These are phyloP conservation scores for Hyperoplus immaculatus DNA, from an alignment of 2,797 vertebrate genomes.

Conservation along the genomic window DNA sequence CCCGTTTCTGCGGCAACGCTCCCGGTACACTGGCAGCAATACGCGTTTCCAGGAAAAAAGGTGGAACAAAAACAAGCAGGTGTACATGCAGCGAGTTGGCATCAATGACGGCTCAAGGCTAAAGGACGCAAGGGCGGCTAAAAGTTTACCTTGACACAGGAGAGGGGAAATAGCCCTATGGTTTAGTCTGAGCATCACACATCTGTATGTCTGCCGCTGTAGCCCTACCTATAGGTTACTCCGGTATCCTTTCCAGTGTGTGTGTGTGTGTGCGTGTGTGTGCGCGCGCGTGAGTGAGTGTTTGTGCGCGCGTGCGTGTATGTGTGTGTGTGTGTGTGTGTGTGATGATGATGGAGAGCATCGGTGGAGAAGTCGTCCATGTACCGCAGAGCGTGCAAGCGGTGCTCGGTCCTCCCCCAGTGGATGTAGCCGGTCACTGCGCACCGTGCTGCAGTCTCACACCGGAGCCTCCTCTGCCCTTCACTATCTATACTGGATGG, in stretches of 20 bases:
- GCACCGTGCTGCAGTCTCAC: slow-evolving; percentile 77
- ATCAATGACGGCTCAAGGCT: slow-evolving; percentile 54
- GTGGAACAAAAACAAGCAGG: slow-evolving; percentile 61
- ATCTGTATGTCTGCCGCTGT: slow-evolving; percentile 81
- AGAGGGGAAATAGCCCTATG: slow-evolving; percentile 65
- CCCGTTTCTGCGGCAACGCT: slow-evolving; percentile 80
- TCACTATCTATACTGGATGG: slow-evolving; percentile 41
- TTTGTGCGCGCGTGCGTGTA: not conserved
- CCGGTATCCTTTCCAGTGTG: slow-evolving; percentile 82
- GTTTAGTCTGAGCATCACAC: slow-evolving; percentile 81
- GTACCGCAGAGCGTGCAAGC: slow-evolving; percentile 78
- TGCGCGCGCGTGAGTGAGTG: not conserved
- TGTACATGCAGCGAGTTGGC: slow-evolving; percentile 64
- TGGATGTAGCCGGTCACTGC: slow-evolving; percentile 83
- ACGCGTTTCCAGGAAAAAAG: not conserved
- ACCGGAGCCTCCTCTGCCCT: slow-evolving; percentile 61
- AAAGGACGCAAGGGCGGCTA: slow-evolving; percentile 57
- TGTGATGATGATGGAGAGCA: slow-evolving; percentile 74
- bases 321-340: too few species aligned
- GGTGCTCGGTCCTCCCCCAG: slow-evolving; percentile 87
- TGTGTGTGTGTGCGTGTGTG: slow-evolving; percentile 14
- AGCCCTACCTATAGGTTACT: slow-evolving; percentile 69
- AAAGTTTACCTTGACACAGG: slow-evolving; percentile 84
- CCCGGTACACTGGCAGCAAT: slow-evolving; percentile 52
- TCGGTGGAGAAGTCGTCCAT: slow-evolving; percentile 77